Conservation (phyloP, 2,888 invertebrate genomes). For the Hermaeophaga mercurialis region DNA sequence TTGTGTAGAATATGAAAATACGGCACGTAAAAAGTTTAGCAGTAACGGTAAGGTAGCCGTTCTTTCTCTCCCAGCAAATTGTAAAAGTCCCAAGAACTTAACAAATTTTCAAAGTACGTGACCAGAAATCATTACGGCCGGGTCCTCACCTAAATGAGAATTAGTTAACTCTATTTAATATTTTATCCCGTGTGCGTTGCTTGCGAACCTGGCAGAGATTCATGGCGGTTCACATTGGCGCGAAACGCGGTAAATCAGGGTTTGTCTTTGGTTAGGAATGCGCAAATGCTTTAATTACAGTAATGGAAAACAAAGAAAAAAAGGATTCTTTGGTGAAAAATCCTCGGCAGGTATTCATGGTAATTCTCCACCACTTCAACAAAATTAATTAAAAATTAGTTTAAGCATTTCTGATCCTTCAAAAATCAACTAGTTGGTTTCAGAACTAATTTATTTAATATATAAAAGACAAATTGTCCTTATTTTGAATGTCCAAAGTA, state of each 20-base stretch:
- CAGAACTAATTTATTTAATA: no score
- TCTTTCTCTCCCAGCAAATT: conserved; percentile 19
- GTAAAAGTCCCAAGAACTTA: conserved; percentile 28
- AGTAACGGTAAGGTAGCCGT: neutral
- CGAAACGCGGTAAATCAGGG: conserved; percentile 6
- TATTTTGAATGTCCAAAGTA: no score
- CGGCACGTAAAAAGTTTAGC: conserved; percentile 20
- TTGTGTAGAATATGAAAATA: conserved; percentile 16
- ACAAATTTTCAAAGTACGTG: conserved; percentile 28
- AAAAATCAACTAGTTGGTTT: no score
- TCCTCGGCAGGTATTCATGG: no score
- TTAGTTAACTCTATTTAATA: conserved; percentile 25
- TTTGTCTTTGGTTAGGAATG: conserved; percentile 13
- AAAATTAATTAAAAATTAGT: no score
- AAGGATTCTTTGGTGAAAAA: neutral
- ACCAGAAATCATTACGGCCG: conserved; percentile 18
- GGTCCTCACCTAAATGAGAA: conserved; percentile 21
- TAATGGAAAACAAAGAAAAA: conserved; percentile 1
- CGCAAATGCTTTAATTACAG: conserved; percentile 15
- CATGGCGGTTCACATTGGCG: conserved; percentile 7
- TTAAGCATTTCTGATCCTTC: no score
- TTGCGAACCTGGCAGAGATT: conserved; percentile 3
- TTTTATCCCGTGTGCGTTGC: conserved; percentile 10
- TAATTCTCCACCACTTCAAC: no score
- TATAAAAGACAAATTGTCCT: no score